Conservation (phyloP, 2,888 invertebrate species). For the Apamea sordens region DNA sequence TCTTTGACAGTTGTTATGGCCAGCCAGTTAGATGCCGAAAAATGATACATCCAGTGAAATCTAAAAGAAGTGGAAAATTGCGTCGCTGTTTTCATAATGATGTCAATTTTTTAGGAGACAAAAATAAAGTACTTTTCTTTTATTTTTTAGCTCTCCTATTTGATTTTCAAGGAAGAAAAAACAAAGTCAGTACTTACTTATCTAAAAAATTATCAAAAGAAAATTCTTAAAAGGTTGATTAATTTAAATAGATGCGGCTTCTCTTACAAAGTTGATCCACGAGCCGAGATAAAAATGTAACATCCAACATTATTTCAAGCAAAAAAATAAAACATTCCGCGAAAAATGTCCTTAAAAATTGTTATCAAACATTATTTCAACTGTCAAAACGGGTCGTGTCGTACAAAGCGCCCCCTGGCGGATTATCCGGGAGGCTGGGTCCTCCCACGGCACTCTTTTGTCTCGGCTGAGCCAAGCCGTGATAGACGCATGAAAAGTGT, state of each 20-base stretch:
- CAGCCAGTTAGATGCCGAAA: neutral
- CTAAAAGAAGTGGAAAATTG: neutral
- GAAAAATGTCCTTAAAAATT: constrained; percentile 66
- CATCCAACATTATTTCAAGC: constrained; percentile 40
- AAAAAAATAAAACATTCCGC: constrained; percentile 53
- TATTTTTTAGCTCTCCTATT: constrained; percentile 13
- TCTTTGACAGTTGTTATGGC: constrained; percentile 20
- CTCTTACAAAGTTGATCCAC: constrained; percentile 56
- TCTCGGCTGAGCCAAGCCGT: constrained; percentile 54
- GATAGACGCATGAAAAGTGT: constrained; percentile 66
- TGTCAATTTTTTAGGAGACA: neutral
- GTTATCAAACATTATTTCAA: constrained; percentile 76
- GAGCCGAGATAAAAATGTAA: constrained; percentile 57
- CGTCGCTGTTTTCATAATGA: constrained; percentile 7
- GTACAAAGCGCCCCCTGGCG: constrained; percentile 64
- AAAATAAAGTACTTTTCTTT: constrained; percentile 12
- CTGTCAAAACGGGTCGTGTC: constrained; percentile 70
- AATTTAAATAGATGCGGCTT: constrained; percentile 61
- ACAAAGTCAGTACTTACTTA: constrained; percentile 7
- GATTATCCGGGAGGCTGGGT: constrained; percentile 70
- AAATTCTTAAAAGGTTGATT: constrained; percentile 51
- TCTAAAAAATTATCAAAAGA: constrained; percentile 34
- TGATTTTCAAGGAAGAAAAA: constrained; percentile 14
- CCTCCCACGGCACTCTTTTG: constrained; percentile 69
- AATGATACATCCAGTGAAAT: constrained; percentile 1